phyloP scores from a whole-genome alignment of 2,797 vertebrate genomes.

The Semotilus atromaculatus region DNA sequence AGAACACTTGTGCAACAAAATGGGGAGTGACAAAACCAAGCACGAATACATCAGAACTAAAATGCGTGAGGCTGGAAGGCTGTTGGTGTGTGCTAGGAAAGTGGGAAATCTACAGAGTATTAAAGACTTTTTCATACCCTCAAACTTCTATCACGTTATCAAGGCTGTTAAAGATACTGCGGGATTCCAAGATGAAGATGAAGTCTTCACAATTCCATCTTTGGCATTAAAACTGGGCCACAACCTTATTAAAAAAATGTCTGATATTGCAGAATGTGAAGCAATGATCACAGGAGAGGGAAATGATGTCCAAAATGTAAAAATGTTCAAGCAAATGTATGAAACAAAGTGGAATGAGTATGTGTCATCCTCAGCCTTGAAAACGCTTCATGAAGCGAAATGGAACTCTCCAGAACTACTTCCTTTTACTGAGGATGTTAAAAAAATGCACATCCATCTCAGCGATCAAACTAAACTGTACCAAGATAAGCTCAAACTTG shows the following conservation, averaged over 20 bases:
- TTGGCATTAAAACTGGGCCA: conserved; percentile 39
- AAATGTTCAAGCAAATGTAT: conserved; percentile 1
- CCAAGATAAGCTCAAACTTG: background rate
- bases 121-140: conserved; percentile 45
- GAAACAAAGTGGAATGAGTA: background rate
- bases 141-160: conserved; percentile 40
- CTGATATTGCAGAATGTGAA: conserved; percentile 25
- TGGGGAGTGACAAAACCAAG: conserved; percentile 30
- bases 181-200: conserved; percentile 8
- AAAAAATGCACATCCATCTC: conserved; percentile 25
- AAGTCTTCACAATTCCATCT: conserved; percentile 14
- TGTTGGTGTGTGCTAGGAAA: conserved; percentile 34
- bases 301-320: background rate
- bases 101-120: conserved; percentile 30
- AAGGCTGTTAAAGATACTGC: conserved; percentile 19
- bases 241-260: conserved; percentile 37
- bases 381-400: conserved; percentile 3
- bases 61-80: conserved; percentile 49
- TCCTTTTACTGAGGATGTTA: conserved; percentile 24
- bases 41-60: conserved; percentile 56
- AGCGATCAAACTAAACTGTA: background rate
- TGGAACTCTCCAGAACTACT: conserved; percentile 23
- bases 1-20: conserved; percentile 45
- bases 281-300: conserved; percentile 29
- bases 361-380: background rate